These are phyloP conservation scores for Sesia bembeciformis DNA, from an alignment of 2,888 invertebrate species.

Conservation along the genomic window DNA sequence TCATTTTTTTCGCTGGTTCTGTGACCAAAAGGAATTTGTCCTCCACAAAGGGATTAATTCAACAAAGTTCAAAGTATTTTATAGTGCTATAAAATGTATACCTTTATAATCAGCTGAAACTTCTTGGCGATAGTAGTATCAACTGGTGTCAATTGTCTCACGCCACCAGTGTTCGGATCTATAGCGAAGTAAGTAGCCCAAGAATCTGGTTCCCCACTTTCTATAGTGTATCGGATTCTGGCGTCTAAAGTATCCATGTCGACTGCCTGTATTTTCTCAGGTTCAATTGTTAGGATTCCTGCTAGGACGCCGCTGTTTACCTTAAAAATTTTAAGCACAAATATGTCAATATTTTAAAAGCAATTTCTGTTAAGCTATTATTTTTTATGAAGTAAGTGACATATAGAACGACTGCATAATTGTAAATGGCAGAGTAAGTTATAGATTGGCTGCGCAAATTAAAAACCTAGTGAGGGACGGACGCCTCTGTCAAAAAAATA, in stretches of 20 bases:
- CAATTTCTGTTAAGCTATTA: too few species aligned
- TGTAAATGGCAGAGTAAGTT: too few species aligned
- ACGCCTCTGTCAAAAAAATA: too few species aligned
- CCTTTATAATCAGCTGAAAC: constrained; percentile 88
- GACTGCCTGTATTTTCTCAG: constrained; percentile 91
- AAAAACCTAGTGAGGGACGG: too few species aligned
- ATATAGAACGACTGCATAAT: not conserved
- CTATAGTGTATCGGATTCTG: constrained; percentile 86
- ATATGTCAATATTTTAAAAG: too few species aligned
- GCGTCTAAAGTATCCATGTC: constrained; percentile 92
- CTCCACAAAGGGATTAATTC: too few species aligned
- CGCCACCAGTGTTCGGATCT: constrained; percentile 84
- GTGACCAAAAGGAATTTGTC: too few species aligned
- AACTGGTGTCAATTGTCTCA: constrained; percentile 86
- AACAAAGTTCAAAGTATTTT: too few species aligned
- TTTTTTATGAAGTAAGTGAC: not conserved
- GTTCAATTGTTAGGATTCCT: constrained; percentile 86
- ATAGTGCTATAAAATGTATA: constrained; percentile 21
- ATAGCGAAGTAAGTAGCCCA: constrained; percentile 89
- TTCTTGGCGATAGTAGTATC: constrained; percentile 86
- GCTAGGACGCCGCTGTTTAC: constrained; percentile 88
- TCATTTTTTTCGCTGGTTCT: not conserved
- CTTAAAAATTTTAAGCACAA: constrained; percentile 34
- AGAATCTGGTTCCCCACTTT: constrained; percentile 84
- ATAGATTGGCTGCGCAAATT: too few species aligned